Base-by-base conservation (phyloP, 23 tunicate species). In the Halocynthia roretzi region DNA sequence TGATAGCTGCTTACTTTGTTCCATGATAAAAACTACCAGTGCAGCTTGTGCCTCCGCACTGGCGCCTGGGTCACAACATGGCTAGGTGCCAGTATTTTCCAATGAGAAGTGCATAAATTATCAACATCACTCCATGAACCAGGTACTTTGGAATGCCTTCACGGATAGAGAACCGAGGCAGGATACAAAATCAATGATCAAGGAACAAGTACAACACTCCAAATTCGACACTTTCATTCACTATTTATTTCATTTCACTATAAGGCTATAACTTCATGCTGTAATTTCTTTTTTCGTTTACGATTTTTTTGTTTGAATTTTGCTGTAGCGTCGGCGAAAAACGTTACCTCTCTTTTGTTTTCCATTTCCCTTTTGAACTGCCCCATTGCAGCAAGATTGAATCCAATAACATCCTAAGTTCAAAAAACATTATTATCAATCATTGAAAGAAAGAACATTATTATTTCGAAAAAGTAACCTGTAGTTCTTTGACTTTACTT, bases 281-380 rank as follows among this genome's bases (percentile, higher is more conserved):
- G n/a, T 0, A 65, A 10, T 54, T 74, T 74, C 78, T 74, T 74
- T 53, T 53, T 74, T 31, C 56, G 83, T 53, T 70, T 80, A 71
- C 83, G 86, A 73, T 79, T 82, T 54, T 92, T 92, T 48, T 86
- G 84, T 14, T 78, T 77, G 58, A 20, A 53, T 52, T 57, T 71
- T 61, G 80, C 84, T 17, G 98, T 92, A 40, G 89, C 88, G 76
- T 92, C 98, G 6, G 81, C 68, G 80, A 92, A 92, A 69, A 92
- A 83, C 61, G 70, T 72, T 67, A 86, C 85, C 61, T 86, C 98
- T 75, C 83, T 80, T 51, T 83, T 83, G 50, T 75, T 51, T 76
- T 92, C 98, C 64, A 79, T 73, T 61, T 82, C 61, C 50, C 85
- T 71, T 52, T 83, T 70, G 62, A 92, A 53, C 68, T 92, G 92